Percentiles rank a stretch among this genome's conserved stretches.
Conservation (phyloP, 2,113 vertebrate genomes). For the Varanus salvator region DNA sequence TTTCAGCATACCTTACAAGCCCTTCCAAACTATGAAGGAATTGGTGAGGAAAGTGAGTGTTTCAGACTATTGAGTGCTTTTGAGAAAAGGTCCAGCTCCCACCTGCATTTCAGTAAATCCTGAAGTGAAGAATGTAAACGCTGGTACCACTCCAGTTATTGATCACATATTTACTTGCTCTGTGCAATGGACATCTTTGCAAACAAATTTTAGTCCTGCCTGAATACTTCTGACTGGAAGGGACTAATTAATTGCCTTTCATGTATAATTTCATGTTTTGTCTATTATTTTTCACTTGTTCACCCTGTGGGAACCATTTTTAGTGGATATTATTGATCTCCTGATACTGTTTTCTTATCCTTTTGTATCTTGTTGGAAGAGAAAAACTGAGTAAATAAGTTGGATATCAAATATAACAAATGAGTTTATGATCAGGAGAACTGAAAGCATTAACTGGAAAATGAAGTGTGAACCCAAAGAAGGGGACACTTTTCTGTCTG, state of each 20-base stretch:
- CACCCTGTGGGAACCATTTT: not conserved
- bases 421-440: not conserved
- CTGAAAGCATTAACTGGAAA: not conserved
- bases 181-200: slow-evolving; percentile 5
- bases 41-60: slow-evolving; percentile 61
- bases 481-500: not conserved
- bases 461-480: not conserved
- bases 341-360: slow-evolving; percentile 1
- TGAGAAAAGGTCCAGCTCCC: slow-evolving; percentile 55
- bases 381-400: slow-evolving; percentile 2
- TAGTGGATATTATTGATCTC: slow-evolving; percentile 26
- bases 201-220: slow-evolving; percentile 22
- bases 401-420: not conserved
- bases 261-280: not conserved
- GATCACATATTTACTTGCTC: slow-evolving; percentile 47
- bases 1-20: slow-evolving; percentile 59
- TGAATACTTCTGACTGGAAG: slow-evolving; percentile 17
- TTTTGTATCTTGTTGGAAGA: not conserved
- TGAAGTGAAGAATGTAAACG: slow-evolving; percentile 63
- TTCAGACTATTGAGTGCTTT: slow-evolving; percentile 63
- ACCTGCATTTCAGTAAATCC: slow-evolving; percentile 70
- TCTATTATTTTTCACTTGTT: not conserved
- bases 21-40: slow-evolving; percentile 59
- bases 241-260: slow-evolving; percentile 1
- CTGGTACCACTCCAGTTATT: slow-evolving; percentile 65